Evolutionary conservation across 2,797 vertebrate species (phyloP).

Genomic region (Trematomus bernacchii): DNA sequence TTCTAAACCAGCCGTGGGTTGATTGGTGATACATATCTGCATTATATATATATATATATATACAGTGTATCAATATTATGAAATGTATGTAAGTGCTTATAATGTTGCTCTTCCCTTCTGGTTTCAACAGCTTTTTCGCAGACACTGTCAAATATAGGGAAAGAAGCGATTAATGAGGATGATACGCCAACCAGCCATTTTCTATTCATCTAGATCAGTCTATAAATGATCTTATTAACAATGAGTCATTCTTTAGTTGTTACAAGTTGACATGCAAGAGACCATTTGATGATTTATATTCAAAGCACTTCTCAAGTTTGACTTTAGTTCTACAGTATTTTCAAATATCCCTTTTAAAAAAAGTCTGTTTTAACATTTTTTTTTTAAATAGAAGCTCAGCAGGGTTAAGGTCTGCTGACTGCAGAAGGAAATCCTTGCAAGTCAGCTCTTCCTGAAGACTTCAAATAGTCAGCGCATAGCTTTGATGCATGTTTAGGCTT

Average conservation of each 20-base stretch:
- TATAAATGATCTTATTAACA: slow-evolving; percentile 4
- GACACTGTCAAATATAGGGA: background rate
- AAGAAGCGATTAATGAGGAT: background rate
- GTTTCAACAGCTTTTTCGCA: background rate
- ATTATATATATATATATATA: too few species aligned
- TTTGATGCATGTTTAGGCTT: slow-evolving; percentile 75
- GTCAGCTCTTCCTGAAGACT: slow-evolving; percentile 70
- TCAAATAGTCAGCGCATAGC: slow-evolving; percentile 54
- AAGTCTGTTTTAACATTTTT: background rate
- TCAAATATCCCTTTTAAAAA: background rate
- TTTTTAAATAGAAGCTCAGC: slow-evolving; percentile 32
- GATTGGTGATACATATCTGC: background rate
- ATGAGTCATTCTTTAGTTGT: background rate
- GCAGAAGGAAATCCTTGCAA: slow-evolving; percentile 61
- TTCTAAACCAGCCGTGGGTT: background rate
- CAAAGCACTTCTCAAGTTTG: background rate
- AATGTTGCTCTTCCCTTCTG: background rate
- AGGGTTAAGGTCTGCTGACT: slow-evolving; percentile 65
- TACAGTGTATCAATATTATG: background rate
- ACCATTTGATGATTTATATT: too few species aligned
- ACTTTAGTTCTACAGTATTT: slow-evolving; percentile 1
- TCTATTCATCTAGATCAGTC: background rate
- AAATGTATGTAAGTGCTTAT: background rate
- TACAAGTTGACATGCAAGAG: too few species aligned
- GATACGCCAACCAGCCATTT: background rate